Percentiles rank a stretch among this genome's conserved stretches.
These are phyloP conservation scores for Porites australiensis DNA, from an alignment of 64 coral and sea anemone genomes.

Conservation along the genomic window DNA sequence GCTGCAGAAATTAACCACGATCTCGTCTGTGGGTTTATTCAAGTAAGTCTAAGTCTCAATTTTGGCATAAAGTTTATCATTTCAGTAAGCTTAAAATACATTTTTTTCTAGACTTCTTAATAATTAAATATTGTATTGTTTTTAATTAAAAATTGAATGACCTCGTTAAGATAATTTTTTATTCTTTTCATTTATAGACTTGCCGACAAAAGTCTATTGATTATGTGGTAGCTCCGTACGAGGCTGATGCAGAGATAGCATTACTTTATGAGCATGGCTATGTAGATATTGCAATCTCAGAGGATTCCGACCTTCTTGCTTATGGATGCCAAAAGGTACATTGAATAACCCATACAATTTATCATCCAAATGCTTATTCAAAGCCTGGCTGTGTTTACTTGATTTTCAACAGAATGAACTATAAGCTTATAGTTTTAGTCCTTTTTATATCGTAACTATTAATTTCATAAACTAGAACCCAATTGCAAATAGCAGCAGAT, in stretches of 20 bases:
- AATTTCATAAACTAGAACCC: too few relatives aligned
- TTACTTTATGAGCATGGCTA: constrained; percentile 7
- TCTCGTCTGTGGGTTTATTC: constrained; percentile 4
- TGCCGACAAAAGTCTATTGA: not conserved
- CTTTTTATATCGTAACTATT: too few relatives aligned
- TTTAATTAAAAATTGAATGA: not conserved
- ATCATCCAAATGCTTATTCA: too few relatives aligned
- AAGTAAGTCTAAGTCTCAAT: not conserved
- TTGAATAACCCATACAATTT: too few relatives aligned
- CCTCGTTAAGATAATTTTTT: not conserved
- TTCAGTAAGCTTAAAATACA: not conserved
- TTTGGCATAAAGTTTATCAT: not conserved
- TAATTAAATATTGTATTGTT: not conserved
- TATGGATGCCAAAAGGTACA: constrained; percentile 49
- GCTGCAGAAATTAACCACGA: not conserved
- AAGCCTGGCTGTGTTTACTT: too few relatives aligned
- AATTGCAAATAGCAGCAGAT: too few relatives aligned
- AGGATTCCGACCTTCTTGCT: constrained; percentile 55
- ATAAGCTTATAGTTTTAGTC: too few relatives aligned
- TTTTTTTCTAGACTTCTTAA: not conserved
- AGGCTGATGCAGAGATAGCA: constrained; percentile 46
- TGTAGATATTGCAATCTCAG: constrained; percentile 34
- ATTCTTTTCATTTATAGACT: constrained; percentile 18
- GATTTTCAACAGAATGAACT: too few relatives aligned
- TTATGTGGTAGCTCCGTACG: constrained; percentile 61